These are phyloP conservation scores for Pangasianodon hypophthalmus DNA, from an alignment of 2,113 vertebrate species.

Conservation along the genomic window DNA sequence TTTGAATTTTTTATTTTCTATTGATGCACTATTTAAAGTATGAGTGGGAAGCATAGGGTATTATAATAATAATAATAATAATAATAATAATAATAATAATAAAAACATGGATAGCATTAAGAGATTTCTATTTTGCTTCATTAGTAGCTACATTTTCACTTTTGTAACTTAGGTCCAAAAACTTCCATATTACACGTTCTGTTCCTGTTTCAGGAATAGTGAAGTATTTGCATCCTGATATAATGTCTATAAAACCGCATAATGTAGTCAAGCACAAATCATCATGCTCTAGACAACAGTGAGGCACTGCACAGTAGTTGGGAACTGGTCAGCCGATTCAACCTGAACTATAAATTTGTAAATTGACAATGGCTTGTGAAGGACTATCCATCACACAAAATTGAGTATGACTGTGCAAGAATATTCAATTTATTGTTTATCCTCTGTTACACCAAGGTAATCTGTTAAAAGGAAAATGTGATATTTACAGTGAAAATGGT, in stretches of 20 bases:
- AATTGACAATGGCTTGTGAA: not conserved
- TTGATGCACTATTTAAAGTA: not conserved
- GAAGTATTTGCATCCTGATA: not conserved
- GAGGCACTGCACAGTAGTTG: not conserved
- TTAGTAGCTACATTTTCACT: not conserved
- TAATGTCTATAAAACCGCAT: not conserved
- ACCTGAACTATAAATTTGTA: too few relatives aligned
- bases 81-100: not conserved
- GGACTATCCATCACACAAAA: not conserved
- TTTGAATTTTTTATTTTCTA: not conserved
- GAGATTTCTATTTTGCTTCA: too few relatives aligned
- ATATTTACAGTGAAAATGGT: not conserved
- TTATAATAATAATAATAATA: not conserved
- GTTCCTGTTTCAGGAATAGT: not conserved
- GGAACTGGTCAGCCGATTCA: not conserved
- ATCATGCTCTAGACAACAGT: too few relatives aligned
- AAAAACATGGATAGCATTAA: too few relatives aligned
- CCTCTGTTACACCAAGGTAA: too few relatives aligned
- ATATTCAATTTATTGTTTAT: not conserved
- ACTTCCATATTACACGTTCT: too few relatives aligned
- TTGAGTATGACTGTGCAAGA: not conserved
- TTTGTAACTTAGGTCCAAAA: not conserved
- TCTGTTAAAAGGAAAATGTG: not conserved
- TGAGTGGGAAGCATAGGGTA: not conserved
- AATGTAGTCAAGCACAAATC: not conserved